These are phyloP conservation scores for Sula dactylatra DNA, from an alignment of 2,113 vertebrate genomes.

Conservation along the genomic window DNA sequence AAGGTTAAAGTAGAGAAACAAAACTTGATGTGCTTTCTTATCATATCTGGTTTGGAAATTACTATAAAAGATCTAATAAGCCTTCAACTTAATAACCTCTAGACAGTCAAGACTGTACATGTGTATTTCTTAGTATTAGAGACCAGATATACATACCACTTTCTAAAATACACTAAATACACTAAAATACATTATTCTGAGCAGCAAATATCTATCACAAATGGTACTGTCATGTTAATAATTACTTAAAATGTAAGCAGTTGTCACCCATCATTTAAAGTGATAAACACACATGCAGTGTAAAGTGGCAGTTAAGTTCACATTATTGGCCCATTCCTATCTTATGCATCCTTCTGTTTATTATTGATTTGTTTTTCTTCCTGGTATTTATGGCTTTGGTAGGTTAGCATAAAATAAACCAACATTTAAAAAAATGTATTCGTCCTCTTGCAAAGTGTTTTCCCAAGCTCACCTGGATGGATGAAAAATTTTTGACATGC, in stretches of 20 bases:
- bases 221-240: background rate
- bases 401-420: background rate
- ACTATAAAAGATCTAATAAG: background rate
- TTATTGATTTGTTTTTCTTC: background rate
- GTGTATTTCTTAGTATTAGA: background rate
- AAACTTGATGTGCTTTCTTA: background rate
- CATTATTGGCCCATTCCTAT: background rate
- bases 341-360: background rate
- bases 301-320: background rate
- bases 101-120: background rate
- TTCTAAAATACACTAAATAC: background rate
- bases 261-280: background rate
- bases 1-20: background rate
- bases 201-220: background rate
- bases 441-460: background rate
- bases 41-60: background rate
- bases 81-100: background rate
- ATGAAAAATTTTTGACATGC: slow-evolving; percentile 42
- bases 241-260: background rate
- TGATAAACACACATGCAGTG: background rate
- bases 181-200: background rate
- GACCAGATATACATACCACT: background rate
- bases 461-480: slow-evolving; percentile 66
- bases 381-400: background rate
- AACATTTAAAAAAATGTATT: background rate